phyloP scores from a whole-genome alignment of 2,797 vertebrate genomes.

The Paramormyrops hopkinsi region DNA sequence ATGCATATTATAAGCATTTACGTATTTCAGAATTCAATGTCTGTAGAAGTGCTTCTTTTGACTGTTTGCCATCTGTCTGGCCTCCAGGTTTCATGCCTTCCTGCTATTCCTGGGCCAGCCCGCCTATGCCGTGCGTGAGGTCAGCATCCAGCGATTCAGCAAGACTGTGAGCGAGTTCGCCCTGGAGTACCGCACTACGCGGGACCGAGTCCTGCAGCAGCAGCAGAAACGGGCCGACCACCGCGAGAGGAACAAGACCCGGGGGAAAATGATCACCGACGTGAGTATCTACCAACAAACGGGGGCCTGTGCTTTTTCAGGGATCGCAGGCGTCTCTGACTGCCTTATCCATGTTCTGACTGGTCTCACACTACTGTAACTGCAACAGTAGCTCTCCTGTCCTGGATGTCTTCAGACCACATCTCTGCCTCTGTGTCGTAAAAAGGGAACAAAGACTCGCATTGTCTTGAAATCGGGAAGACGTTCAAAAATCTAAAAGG shows the following conservation, averaged over 20 bases:
- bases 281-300: slow-evolving; percentile 65
- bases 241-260: slow-evolving; percentile 94
- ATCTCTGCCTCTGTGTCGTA: background rate
- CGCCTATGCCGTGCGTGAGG: slow-evolving; percentile 77
- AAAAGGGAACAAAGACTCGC: background rate
- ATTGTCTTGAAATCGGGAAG: background rate
- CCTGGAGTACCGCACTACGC: slow-evolving; percentile 91
- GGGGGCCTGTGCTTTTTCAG: background rate
- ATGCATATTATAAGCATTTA: background rate
- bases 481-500: background rate
- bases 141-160: slow-evolving; percentile 92
- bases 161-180: slow-evolving; percentile 94
- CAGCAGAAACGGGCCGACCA: slow-evolving; percentile 96
- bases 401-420: background rate
- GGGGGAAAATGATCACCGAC: slow-evolving; percentile 97
- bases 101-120: slow-evolving; percentile 92
- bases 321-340: background rate
- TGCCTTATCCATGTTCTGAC: background rate
- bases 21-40: background rate
- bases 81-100: slow-evolving; percentile 87
- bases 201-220: slow-evolving; percentile 90
- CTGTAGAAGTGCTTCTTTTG: background rate
- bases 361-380: background rate
- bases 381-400: slow-evolving; percentile 4
- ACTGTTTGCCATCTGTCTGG: background rate